Evolutionary conservation across 2,888 invertebrate species (phyloP), one percentile per base, ranked within the genome.

Genomic region (Drosophila prolongata): DNA sequence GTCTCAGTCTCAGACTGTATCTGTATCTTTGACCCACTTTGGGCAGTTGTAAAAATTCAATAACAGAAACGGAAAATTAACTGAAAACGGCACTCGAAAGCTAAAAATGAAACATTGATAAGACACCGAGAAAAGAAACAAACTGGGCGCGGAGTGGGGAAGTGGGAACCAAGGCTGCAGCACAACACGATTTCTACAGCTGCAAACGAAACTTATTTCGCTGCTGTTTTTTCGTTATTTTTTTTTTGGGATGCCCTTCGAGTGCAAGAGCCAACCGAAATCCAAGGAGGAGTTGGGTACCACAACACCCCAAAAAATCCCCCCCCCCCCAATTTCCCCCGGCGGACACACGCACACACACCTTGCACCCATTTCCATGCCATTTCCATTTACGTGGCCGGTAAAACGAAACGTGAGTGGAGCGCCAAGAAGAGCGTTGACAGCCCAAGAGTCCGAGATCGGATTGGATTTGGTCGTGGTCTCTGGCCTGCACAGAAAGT

Each of bases 1-100:
- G n/a, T 44, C 30, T 49, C 35, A 11, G 35, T 37, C 30, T 19
- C 24, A 24, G n/a, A 27, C 30, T 62, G 68, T 71, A 46, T 76
- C 61, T 76, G 73, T 81, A 76, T 82, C 68, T 85, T 82, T 75
- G 81, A 82, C 85, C 81, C 79, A 82, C 81, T 82, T 82, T 56
- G 76, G 68, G 77, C 74, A 76, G 81, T 82, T 82, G 81, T 82
- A 85, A 82, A 82, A 82, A 82, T 82, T 85, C 81, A 82, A 82
- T 82, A 82, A 85, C 82, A 64, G 72, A 79, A 77, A 79, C 78
- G 79, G 73, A 81, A 85, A 81, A 85, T 81, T 81, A 81, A 81
- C 85, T 76, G 79, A 85, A 81, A 84, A 78, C 80, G 78, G 77
- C 76, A 78, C 79, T 76, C 78, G 68, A 66, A 67, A 66, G 49